Evolutionary conservation across 2,888 invertebrate genomes (phyloP), one percentile per base, ranked within the genome.

Genomic region (Stratiomys singularior): DNA sequence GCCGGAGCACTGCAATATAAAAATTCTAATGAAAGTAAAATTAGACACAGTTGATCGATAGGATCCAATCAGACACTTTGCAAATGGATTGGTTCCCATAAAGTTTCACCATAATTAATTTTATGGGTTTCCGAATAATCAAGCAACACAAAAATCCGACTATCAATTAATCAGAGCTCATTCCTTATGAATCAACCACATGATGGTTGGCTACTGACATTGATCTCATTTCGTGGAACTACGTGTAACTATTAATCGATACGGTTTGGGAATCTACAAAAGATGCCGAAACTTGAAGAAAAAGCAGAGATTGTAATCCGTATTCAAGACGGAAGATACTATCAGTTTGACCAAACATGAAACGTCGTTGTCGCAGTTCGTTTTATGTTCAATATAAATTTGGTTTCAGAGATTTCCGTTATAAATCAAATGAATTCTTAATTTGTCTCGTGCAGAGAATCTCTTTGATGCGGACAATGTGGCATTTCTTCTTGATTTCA

Each of bases 341-440:
- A 64, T 66, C 18, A n/a, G 52, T 72, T 52, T 28, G 52, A 71
- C 52, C 11, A 27, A 52, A 71, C 47, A 71, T 52, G 71, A 27
- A 47, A n/a, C 47, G 47, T 56, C n/a, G 52, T 56, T 72, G 44
- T 72, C 15, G 46, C 37, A 37, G 37, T 37, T 47, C 23, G 46
- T 47, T 69, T 71, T 72, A 72, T 56, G 72, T 56, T 72, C 72
- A 23, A 72, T 72, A 47, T 69, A 66, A 64, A 67, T 69, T 69
- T 25, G 56, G 27, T 72, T 72, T 30, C 72, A 27, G 56, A 56
- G 56, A 72, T 72, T 72, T 72, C 72, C 28, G 72, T 56, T 56
- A 72, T 72, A 72, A 72, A 72, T 72, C 72, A 72, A 72, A 72
- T 27, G 72, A 56, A 56, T 72, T 56, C 28, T 72, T 72, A 72